Percentiles rank a stretch among this genome's conserved stretches.
phyloP scores from a whole-genome alignment of 2,888 invertebrate genomes.

The Lasioglossum calceatum region DNA sequence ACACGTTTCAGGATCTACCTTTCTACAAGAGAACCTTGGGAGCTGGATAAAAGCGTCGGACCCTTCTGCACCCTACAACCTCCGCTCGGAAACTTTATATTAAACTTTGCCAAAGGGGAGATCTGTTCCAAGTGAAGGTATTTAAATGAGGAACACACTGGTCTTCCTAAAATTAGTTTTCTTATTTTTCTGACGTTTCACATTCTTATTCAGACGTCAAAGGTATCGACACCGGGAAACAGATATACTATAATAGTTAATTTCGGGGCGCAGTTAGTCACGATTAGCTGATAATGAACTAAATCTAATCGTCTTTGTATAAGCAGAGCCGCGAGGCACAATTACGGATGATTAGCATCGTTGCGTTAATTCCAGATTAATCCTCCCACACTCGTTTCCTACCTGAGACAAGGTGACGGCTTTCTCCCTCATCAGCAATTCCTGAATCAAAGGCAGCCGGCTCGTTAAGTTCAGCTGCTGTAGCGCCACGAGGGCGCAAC shows the following conservation, averaged over 20 bases:
- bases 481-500: constrained; percentile 90
- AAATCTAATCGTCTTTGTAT: background rate
- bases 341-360: background rate
- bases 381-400: constrained; percentile 9
- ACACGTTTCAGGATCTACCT: background rate
- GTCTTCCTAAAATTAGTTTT: background rate
- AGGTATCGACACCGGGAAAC: background rate
- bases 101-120: background rate
- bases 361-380: constrained; percentile 3
- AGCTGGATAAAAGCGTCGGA: background rate
- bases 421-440: constrained; percentile 88
- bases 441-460: constrained; percentile 89
- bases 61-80: background rate
- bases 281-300: background rate
- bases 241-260: background rate
- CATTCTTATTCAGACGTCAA: background rate
- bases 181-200: background rate
- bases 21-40: background rate
- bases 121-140: background rate
- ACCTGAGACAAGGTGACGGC: constrained; percentile 89
- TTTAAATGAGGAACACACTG: background rate
- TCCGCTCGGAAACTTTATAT: background rate
- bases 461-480: constrained; percentile 88
- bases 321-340: background rate
- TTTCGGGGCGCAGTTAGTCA: background rate